Conservation (phyloP, 2,888 invertebrate species). For the Pyrrhosoma nymphula region DNA sequence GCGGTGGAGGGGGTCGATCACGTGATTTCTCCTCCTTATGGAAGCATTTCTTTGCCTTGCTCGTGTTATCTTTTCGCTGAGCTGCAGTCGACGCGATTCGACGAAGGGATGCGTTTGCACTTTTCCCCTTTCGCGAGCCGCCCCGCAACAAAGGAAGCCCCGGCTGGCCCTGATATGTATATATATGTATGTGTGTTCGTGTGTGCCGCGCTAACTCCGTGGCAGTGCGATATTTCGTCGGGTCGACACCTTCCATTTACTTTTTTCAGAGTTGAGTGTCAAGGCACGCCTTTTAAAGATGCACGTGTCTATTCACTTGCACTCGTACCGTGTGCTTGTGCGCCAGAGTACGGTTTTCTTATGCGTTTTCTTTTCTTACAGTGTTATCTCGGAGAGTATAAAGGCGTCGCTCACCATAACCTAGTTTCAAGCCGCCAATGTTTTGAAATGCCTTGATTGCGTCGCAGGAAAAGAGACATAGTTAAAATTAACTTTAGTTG, state of each 20-base stretch:
- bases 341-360: no score
- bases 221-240: not conserved
- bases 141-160: not conserved
- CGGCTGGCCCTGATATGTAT: not conserved
- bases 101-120: not conserved
- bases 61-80: conserved; percentile 14
- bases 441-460: no score
- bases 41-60: not conserved
- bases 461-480: no score
- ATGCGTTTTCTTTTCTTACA: no score
- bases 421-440: no score
- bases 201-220: not conserved
- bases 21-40: conserved; percentile 30
- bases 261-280: not conserved
- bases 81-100: not conserved
- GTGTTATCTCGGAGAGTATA: no score
- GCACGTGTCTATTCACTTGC: not conserved
- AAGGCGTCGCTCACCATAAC: no score
- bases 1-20: not conserved
- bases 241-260: not conserved
- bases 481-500: no score
- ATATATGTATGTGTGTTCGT: not conserved
- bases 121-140: not conserved
- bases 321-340: not conserved
- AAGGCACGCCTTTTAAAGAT: not conserved